Evolutionary conservation across 2,113 vertebrate species (phyloP).

Genomic region (Anolis sagrei): DNA sequence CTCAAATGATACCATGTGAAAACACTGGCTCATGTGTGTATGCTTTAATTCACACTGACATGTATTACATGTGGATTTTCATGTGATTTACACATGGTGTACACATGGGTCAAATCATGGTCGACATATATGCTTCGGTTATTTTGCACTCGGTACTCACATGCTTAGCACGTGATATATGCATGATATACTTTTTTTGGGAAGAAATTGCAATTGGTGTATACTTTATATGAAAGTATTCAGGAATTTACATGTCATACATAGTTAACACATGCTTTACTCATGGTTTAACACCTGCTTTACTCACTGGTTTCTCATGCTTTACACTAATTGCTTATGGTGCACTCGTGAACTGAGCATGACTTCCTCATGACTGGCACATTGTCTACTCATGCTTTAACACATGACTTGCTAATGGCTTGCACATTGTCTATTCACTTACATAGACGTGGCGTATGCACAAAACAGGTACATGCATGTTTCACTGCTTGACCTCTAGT

Average conservation of each 20-base stretch:
- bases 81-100: constrained; percentile 32
- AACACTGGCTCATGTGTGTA: neutral
- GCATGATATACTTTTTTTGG: neutral
- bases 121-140: constrained; percentile 22
- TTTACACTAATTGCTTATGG: constrained; percentile 13
- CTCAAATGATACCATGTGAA: constrained; percentile 5
- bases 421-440: constrained; percentile 16
- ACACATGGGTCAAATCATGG: constrained; percentile 22
- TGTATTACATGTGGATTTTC: constrained; percentile 36
- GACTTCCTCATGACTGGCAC: constrained; percentile 5
- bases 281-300: constrained; percentile 34
- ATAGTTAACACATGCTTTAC: constrained; percentile 34
- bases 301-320: constrained; percentile 38
- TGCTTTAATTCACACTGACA: constrained; percentile 20
- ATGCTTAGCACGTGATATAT: constrained; percentile 20
- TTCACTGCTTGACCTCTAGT: constrained; percentile 8
- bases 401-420: constrained; percentile 25
- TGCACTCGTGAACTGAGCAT: constrained; percentile 3
- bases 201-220: neutral
- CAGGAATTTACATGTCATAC: constrained; percentile 19
- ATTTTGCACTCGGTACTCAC: constrained; percentile 2
- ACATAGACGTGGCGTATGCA: neutral
- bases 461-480: constrained; percentile 24
- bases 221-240: constrained; percentile 1
- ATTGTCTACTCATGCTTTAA: constrained; percentile 12